Conservation (phyloP, 2,797 vertebrate genomes). For the Microhierax caerulescens region DNA sequence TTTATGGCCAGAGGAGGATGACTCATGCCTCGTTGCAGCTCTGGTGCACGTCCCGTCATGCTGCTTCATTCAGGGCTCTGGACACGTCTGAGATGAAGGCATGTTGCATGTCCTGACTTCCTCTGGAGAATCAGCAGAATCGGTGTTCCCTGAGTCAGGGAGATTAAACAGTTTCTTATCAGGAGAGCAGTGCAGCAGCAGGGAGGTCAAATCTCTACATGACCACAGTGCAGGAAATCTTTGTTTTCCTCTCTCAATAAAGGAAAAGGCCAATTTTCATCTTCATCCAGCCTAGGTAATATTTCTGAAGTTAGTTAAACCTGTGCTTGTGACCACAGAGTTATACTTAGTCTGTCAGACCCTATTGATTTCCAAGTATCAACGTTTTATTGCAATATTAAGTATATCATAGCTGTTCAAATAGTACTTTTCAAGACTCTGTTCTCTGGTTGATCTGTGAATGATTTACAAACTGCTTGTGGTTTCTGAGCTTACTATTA, state of each 20-base stretch:
- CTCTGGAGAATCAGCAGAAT: neutral
- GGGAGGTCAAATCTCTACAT: neutral
- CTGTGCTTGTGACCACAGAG: neutral
- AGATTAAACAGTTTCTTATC: neutral
- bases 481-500: conserved; percentile 6
- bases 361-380: conserved; percentile 37
- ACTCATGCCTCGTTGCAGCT: neutral
- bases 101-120: neutral
- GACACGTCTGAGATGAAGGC: neutral
- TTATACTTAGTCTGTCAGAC: conserved; percentile 38
- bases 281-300: neutral
- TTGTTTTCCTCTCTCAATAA: neutral
- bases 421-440: neutral
- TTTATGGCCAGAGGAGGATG: neutral
- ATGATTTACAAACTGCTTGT: conserved; percentile 47
- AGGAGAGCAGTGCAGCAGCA: rapidly evolving
- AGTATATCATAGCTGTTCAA: neutral
- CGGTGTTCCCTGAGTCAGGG: neutral
- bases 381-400: conserved; percentile 4
- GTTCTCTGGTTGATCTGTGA: conserved; percentile 9
- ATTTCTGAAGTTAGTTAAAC: conserved; percentile 35
- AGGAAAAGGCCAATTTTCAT: conserved; percentile 6
- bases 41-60: neutral
- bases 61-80: neutral
- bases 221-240: neutral